Base-by-base conservation (phyloP, 2,113 vertebrate genomes). In the Grammomys surdaster region DNA sequence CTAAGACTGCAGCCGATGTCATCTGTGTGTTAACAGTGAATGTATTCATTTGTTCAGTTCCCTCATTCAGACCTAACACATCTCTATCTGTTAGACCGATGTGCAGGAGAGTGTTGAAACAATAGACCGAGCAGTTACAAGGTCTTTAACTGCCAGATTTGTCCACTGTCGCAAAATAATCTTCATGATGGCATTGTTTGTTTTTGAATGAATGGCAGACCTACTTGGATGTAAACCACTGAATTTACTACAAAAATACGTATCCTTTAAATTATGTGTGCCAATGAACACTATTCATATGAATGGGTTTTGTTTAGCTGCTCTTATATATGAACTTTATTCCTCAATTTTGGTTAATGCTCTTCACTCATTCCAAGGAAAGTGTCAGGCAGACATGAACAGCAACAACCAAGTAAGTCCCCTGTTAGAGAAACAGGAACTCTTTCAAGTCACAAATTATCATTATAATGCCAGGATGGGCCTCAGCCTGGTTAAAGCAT, bases 391-490 rank as follows among this genome's bases (percentile, higher is more conserved):
- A 28, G 67, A 69, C 63, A 22, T 11, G 22, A 93, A 81, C n/a
- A n/a, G 78, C 84, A 90, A 90, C 65, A 90, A 77, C 22, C 75
- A 90, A 92, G 17, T 92, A 94, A 95, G 88, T 72, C 8, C 46
- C 40, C 90, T 89, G 43, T 89, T 89, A 95, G 43, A 89, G 40
- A 97, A 78, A 28, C 67, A 1, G 1, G 89, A 95, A 82, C 56
- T 78, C 90, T 89, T 85, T 89, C 20, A 91, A 95, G 78, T 84
- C 33, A 90, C 95, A 97, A 94, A 87, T 87, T 95, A 95, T 96
- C 91, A 84, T 96, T 87, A 82, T 19, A 54, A 65, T 95, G 70
- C 67, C 28, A 48, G 46, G 40, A 81, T 43, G 46, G 54, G 31
- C 72, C 40, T 89, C 2, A 0, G 60, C 67, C 88, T 87, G 36